Percentiles rank a stretch among this genome's conserved stretches.
Conservation (phyloP, 2,797 vertebrate species). For the Garrulus glandarius region DNA sequence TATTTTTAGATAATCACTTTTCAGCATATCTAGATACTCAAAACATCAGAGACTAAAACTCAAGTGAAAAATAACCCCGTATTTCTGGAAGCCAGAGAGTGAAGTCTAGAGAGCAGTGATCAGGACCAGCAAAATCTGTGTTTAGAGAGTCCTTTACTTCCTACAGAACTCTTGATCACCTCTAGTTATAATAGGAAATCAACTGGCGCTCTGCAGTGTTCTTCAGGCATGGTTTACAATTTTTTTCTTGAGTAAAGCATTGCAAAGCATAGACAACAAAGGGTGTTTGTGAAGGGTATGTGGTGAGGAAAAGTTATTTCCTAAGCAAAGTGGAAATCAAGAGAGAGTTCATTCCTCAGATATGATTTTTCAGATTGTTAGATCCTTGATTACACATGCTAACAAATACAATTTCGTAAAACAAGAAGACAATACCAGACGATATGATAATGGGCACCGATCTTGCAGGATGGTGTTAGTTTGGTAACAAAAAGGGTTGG, state of each 20-base stretch:
- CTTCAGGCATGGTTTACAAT: not conserved
- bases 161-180: not conserved
- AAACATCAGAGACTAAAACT: not conserved
- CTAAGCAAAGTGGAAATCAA: not conserved
- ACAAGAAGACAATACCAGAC: not conserved
- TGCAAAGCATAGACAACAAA: not conserved
- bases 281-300: not conserved
- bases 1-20: not conserved
- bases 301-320: not conserved
- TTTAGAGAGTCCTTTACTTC: not conserved
- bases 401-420: not conserved
- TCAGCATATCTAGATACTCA: not conserved
- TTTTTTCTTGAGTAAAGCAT: not conserved
- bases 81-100: not conserved
- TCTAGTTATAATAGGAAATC: not conserved
- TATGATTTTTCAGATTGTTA: not conserved
- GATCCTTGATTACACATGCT: not conserved
- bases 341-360: not conserved
- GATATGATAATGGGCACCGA: not conserved
- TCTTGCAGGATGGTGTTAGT: not conserved
- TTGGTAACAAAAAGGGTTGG: not conserved
- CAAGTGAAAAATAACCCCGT: not conserved
- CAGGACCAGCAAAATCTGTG: not conserved
- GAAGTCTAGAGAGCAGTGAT: not conserved
- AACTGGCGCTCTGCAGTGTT: not conserved